Percentiles rank a stretch among this genome's conserved stretches.
These are phyloP conservation scores for Telenomus remus DNA, from an alignment of 1,140 invertebrate species.

Conservation along the genomic window DNA sequence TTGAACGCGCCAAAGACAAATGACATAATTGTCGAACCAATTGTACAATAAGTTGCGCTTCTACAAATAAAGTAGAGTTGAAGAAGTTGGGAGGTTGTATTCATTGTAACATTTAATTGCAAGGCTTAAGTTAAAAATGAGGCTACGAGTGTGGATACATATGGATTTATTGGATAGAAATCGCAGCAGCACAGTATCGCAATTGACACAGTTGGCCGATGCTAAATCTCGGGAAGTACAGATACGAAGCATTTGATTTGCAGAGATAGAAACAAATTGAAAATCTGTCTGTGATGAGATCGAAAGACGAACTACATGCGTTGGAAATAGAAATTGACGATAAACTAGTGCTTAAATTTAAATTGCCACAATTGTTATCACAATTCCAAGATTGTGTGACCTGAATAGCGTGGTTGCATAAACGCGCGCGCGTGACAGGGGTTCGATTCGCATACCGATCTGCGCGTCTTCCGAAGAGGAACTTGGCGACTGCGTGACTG, in stretches of 20 bases:
- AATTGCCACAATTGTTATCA: constrained; percentile 24
- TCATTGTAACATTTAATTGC: too few relatives aligned
- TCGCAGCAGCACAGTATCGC: constrained; percentile 1
- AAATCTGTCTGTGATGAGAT: constrained; percentile 44
- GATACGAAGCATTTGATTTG: constrained; percentile 47
- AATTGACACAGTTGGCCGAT: too few relatives aligned
- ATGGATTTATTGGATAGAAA: too few relatives aligned
- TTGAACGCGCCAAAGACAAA: constrained; percentile 6
- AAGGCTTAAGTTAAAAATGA: too few relatives aligned
- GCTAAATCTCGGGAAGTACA: constrained; percentile 31
- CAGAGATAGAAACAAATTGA: constrained; percentile 26
- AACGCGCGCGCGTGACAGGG: constrained; percentile 1
- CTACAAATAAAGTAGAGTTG: too few relatives aligned
- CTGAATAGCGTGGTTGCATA: constrained; percentile 2
- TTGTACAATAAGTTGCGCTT: constrained; percentile 3
- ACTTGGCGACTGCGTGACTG: too few relatives aligned
- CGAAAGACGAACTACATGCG: constrained; percentile 46
- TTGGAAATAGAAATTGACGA: constrained; percentile 21
- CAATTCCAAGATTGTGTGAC: constrained; percentile 13
- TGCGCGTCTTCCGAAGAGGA: too few relatives aligned
- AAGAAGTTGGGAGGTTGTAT: too few relatives aligned
- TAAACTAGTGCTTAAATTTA: constrained; percentile 27
- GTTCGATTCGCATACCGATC: too few relatives aligned
- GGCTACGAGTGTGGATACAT: too few relatives aligned
- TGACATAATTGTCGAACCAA: constrained; percentile 9